Conservation (phyloP, 2,888 invertebrate species). For the Orthonychiurus folsomi region DNA sequence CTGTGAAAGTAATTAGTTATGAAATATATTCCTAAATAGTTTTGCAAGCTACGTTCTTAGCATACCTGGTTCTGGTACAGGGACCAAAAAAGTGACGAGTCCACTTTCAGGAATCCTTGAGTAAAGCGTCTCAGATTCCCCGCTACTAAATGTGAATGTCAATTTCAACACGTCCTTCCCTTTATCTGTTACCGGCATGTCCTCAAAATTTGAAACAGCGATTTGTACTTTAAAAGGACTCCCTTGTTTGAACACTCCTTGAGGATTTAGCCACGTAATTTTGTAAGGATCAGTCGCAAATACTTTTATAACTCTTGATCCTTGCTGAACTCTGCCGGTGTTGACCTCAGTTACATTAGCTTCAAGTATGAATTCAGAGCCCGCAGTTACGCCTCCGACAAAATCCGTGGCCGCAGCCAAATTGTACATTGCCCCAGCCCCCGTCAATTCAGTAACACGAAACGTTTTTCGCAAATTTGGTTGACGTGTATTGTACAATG, state of each 20-base stretch:
- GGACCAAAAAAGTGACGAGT: neutral
- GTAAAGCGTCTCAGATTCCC: no score
- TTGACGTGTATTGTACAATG: neutral
- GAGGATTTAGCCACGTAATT: conserved; percentile 3
- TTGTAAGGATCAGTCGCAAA: neutral
- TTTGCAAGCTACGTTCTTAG: no score
- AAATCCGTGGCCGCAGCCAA: no score
- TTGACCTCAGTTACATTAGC: conserved; percentile 3
- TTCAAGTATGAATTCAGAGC: neutral
- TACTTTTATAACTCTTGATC: neutral
- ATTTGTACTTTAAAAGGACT: neutral
- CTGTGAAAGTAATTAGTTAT: no score
- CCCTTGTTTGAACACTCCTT: neutral
- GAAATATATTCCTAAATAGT: no score
- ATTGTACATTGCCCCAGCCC: neutral
- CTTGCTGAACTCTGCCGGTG: neutral
- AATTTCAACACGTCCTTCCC: no score
- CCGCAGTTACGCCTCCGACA: neutral
- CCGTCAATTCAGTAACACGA: conserved; percentile 11
- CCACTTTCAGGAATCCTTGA: neutral
- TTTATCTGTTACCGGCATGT: no score
- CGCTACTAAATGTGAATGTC: no score
- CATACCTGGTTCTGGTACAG: neutral
- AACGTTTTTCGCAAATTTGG: neutral
- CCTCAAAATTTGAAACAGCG: neutral